Percentiles rank a stretch among this genome's conserved stretches.
phyloP scores from a whole-genome alignment of 2,888 invertebrate genomes.

The Geophilus truncorum region DNA sequence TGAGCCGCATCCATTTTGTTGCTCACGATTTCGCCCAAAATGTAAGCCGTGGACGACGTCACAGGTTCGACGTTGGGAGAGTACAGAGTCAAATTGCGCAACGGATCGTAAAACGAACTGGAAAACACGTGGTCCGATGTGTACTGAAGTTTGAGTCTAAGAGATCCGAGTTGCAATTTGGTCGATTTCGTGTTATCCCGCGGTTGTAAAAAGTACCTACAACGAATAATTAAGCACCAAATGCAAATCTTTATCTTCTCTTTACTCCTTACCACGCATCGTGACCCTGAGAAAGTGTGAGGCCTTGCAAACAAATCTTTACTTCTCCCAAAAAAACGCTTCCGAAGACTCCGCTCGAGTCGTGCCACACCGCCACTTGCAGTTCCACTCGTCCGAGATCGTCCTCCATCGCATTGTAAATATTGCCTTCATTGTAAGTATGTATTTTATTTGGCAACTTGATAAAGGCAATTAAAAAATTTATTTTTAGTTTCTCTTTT shows the following conservation, averaged over 20 bases:
- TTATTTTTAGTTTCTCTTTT: background rate
- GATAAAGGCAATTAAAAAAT: background rate
- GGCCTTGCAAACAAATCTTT: conserved; percentile 67
- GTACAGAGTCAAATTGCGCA: conserved; percentile 69
- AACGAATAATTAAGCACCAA: conserved; percentile 37
- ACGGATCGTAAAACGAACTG: conserved; percentile 68
- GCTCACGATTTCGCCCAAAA: conserved; percentile 78
- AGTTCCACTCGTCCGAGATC: conserved; percentile 47
- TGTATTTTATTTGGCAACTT: conserved; percentile 37
- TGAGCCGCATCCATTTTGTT: conserved; percentile 85
- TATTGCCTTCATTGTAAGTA: conserved; percentile 33
- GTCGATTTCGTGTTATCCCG: conserved; percentile 52
- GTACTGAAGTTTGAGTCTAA: conserved; percentile 79
- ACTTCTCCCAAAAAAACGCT: conserved; percentile 86
- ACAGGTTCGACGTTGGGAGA: conserved; percentile 59
- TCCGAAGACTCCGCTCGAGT: conserved; percentile 67
- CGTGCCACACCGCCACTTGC: conserved; percentile 80
- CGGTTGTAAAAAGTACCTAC: conserved; percentile 72
- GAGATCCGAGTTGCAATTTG: conserved; percentile 67
- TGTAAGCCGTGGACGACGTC: conserved; percentile 50
- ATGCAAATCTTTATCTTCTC: no score
- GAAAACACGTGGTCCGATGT: conserved; percentile 86
- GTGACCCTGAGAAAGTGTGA: conserved; percentile 59
- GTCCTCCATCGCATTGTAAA: conserved; percentile 33
- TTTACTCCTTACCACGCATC: conserved; percentile 79